phyloP scores from a whole-genome alignment of 1,140 invertebrate genomes.

The Drosophila kanapiae region DNA sequence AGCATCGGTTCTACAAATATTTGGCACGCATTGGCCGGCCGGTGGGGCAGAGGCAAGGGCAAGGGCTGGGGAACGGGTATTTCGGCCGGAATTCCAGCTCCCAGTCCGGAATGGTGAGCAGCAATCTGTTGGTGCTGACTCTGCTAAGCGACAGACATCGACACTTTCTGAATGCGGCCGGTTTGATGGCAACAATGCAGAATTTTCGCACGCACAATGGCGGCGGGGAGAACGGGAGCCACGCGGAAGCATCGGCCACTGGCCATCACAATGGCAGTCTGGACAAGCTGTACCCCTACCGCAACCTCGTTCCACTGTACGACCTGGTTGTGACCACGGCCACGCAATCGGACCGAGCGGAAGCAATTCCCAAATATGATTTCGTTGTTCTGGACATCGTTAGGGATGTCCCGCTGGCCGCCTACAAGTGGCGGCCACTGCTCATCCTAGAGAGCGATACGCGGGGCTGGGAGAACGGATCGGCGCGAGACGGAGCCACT shows the following conservation, averaged over 20 bases:
- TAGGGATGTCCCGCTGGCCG: constrained; percentile 29
- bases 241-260: constrained; percentile 2
- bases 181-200: constrained; percentile 67
- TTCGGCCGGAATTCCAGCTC: constrained; percentile 4
- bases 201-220: constrained; percentile 61
- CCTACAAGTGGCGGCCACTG: constrained; percentile 76
- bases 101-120: constrained; percentile 55
- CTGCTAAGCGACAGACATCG: constrained; percentile 83
- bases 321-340: constrained; percentile 70
- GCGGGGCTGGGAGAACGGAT: constrained; percentile 1
- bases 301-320: constrained; percentile 79
- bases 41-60: not conserved
- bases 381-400: constrained; percentile 82
- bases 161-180: constrained; percentile 75
- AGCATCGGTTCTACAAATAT: constrained; percentile 81
- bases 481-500: constrained; percentile 19
- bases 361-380: constrained; percentile 73
- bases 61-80: not conserved
- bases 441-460: constrained; percentile 74
- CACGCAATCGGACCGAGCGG: constrained; percentile 13
- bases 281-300: constrained; percentile 60
- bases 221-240: not conserved
- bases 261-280: constrained; percentile 40
- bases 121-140: constrained; percentile 82
- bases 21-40: constrained; percentile 55